phyloP scores from a whole-genome alignment of 30 jellyfish, hydroid and myxozoan species.

The Aurelia sp. region DNA sequence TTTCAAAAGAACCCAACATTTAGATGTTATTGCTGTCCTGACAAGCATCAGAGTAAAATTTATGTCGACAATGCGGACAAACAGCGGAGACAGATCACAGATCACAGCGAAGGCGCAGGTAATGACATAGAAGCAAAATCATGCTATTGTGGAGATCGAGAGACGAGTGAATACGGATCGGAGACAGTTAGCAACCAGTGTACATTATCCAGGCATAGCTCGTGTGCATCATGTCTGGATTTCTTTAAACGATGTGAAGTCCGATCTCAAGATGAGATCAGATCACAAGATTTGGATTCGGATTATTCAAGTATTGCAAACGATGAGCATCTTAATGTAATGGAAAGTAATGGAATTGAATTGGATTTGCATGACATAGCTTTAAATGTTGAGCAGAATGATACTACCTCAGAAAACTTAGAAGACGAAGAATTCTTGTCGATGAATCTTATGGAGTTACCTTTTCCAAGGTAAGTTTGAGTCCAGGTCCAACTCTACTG shows the following conservation, averaged over 20 bases:
- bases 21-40: slow-evolving; percentile 88
- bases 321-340: slow-evolving; percentile 44
- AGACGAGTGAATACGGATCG: slow-evolving; percentile 64
- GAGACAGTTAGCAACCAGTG: slow-evolving; percentile 55
- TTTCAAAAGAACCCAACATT: slow-evolving; percentile 54
- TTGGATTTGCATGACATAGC: slow-evolving; percentile 41
- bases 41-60: not conserved
- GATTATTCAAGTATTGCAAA: slow-evolving; percentile 86
- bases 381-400: not conserved
- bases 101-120: slow-evolving; percentile 2
- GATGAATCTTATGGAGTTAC: slow-evolving; percentile 62
- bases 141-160: slow-evolving; percentile 39
- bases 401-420: not conserved
- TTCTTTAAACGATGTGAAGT: slow-evolving; percentile 18
- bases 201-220: slow-evolving; percentile 53
- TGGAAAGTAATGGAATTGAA: slow-evolving; percentile 36
- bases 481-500: not conserved
- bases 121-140: slow-evolving; percentile 31
- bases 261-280: slow-evolving; percentile 47
- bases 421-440: slow-evolving; percentile 58
- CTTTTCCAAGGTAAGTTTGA: slow-evolving; percentile 47
- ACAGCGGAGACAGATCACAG: not conserved
- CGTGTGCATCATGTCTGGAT: slow-evolving; percentile 59
- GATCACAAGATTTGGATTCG: slow-evolving; percentile 27
- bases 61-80: not conserved